phyloP scores from a whole-genome alignment of 2,888 invertebrate genomes.

The Meganola albula region DNA sequence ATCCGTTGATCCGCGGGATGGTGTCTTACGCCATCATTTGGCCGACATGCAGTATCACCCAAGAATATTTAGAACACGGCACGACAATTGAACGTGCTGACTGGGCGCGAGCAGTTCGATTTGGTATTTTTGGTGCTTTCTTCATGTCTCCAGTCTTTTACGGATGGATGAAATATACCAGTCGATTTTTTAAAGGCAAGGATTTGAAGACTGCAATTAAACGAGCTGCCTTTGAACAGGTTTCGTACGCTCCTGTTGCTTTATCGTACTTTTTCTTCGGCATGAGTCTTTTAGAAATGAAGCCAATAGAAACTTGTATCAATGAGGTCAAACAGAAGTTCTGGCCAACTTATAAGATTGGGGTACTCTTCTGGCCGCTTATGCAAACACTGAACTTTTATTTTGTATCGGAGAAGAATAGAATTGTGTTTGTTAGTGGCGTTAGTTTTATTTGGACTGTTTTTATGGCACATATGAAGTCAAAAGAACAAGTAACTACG shows the following conservation, averaged over 20 bases:
- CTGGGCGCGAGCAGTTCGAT: constrained; percentile 81
- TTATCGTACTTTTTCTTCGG: constrained; percentile 86
- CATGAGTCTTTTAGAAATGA: constrained; percentile 84
- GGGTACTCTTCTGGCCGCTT: constrained; percentile 82
- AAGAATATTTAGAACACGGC: constrained; percentile 72
- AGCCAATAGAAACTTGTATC: constrained; percentile 76
- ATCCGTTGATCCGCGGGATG: constrained; percentile 79
- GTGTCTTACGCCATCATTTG: constrained; percentile 82
- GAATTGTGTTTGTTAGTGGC: constrained; percentile 83
- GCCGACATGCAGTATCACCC: constrained; percentile 83
- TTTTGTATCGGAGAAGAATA: constrained; percentile 82
- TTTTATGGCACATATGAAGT: constrained; percentile 86
- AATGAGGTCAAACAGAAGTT: constrained; percentile 84
- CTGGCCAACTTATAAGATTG: constrained; percentile 84
- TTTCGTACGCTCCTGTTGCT: constrained; percentile 84
- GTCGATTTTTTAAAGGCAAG: constrained; percentile 45
- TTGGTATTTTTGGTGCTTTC: constrained; percentile 83
- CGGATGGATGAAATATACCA: constrained; percentile 81
- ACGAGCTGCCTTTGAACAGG: constrained; percentile 79
- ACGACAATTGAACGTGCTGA: constrained; percentile 49
- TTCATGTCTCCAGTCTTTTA: constrained; percentile 88
- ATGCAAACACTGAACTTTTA: constrained; percentile 86
- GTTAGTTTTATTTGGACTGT: constrained; percentile 87
- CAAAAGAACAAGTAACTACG: too few relatives aligned
- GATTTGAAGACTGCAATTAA: constrained; percentile 47